These are phyloP conservation scores for Xylocopa sonorina DNA, from an alignment of 1,140 invertebrate genomes.

Conservation along the genomic window DNA sequence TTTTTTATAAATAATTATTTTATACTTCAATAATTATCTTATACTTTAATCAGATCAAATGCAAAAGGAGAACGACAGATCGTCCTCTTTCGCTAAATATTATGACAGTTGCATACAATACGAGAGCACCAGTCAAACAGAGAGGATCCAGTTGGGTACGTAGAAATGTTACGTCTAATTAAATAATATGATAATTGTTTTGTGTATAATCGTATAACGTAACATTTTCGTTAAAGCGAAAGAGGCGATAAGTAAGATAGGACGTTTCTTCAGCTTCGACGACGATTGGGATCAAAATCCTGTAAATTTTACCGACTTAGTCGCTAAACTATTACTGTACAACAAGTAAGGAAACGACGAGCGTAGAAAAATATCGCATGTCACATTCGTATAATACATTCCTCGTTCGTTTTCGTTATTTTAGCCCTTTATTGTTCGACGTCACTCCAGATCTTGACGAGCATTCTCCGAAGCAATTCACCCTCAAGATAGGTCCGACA, in stretches of 20 bases:
- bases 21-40: neutral
- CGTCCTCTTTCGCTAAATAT: constrained; percentile 47
- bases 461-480: constrained; percentile 47
- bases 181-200: constrained; percentile 8
- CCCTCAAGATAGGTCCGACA: constrained; percentile 60
- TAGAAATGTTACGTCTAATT: neutral
- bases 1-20: neutral
- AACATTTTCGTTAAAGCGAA: constrained; percentile 54
- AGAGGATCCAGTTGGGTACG: constrained; percentile 59
- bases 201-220: constrained; percentile 16
- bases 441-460: constrained; percentile 66
- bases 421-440: constrained; percentile 69
- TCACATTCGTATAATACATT: neutral
- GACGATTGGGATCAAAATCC: constrained; percentile 22
- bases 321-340: constrained; percentile 44
- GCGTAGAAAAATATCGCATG: constrained; percentile 28
- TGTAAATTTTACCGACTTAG: constrained; percentile 54
- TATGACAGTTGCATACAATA: constrained; percentile 67
- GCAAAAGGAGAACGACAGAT: constrained; percentile 39
- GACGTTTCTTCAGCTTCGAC: constrained; percentile 54
- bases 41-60: constrained; percentile 62
- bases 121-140: constrained; percentile 18
- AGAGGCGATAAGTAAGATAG: constrained; percentile 44
- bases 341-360: constrained; percentile 44
- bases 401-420: constrained; percentile 3